Conservation (phyloP, 2,797 vertebrate species). For the Oophaga sylvatica region DNA sequence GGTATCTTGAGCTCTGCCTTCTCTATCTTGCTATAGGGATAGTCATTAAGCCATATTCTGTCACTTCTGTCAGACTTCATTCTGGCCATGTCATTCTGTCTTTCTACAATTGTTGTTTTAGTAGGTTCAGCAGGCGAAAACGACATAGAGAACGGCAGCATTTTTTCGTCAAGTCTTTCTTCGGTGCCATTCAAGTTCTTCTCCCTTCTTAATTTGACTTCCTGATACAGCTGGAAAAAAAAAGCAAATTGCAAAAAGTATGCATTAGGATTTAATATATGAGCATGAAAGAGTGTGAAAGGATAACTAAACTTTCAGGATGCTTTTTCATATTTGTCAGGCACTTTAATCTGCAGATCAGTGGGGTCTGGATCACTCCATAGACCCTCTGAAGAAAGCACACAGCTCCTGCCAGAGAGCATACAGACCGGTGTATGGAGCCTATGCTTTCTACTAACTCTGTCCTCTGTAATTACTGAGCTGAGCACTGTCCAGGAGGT, state of each 20-base stretch:
- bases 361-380: no score
- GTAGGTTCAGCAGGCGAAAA: slow-evolving; percentile 75
- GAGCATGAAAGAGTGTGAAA: not conserved
- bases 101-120: slow-evolving; percentile 59
- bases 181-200: slow-evolving; percentile 69
- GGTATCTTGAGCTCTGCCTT: slow-evolving; percentile 63
- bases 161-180: slow-evolving; percentile 68
- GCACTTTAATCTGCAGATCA: no score
- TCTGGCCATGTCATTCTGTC: slow-evolving; percentile 62
- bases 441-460: no score
- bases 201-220: slow-evolving; percentile 86
- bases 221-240: slow-evolving; percentile 86
- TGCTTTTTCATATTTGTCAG: no score
- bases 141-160: slow-evolving; percentile 72
- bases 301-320: not conserved
- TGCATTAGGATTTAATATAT: not conserved
- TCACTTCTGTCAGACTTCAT: slow-evolving; percentile 68
- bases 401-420: no score
- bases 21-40: slow-evolving; percentile 52
- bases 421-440: no score
- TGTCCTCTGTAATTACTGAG: no score
- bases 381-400: no score
- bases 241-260: not conserved
- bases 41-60: slow-evolving; percentile 15
- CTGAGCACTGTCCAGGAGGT: no score